Conservation (phyloP, 2,888 invertebrate genomes). For the Acholoe squamosa region DNA sequence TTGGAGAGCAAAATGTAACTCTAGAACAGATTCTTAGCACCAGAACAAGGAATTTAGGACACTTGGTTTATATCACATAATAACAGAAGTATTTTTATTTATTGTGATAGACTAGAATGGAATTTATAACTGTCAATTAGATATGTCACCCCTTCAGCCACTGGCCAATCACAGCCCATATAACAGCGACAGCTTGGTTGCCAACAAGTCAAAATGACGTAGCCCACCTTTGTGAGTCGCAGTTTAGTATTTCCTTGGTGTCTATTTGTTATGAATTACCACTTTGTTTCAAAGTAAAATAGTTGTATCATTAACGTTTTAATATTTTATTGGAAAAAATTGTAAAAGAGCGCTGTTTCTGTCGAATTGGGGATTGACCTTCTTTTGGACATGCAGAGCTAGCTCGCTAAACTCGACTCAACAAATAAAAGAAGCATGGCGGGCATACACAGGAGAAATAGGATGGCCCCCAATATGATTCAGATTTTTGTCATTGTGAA, state of each 20-base stretch:
- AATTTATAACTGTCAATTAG: slow-evolving; percentile 22
- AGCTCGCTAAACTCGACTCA: slow-evolving; percentile 14
- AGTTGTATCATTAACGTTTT: background rate
- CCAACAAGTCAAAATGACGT: background rate
- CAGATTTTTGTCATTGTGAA: slow-evolving; percentile 80
- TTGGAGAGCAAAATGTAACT: background rate
- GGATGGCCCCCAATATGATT: slow-evolving; percentile 79
- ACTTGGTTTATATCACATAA: background rate
- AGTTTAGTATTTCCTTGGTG: background rate
- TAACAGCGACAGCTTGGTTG: slow-evolving; percentile 18
- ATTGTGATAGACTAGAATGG: background rate
- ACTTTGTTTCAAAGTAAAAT: background rate
- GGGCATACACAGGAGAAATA: slow-evolving; percentile 78
- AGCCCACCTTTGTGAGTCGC: background rate
- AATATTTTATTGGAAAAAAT: background rate
- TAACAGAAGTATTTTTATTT: background rate
- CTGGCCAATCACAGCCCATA: background rate
- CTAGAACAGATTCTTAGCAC: background rate
- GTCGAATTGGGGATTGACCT: slow-evolving; percentile 25
- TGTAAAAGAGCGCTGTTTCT: background rate
- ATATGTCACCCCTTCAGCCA: slow-evolving; percentile 28
- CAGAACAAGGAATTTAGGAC: too few relatives aligned
- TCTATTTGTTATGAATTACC: background rate
- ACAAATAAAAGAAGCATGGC: slow-evolving; percentile 76
- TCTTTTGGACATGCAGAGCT: slow-evolving; percentile 37